Evolutionary conservation across 2,113 vertebrate species (phyloP), one percentile per base, ranked within the genome.

Genomic region (Mus pahari): DNA sequence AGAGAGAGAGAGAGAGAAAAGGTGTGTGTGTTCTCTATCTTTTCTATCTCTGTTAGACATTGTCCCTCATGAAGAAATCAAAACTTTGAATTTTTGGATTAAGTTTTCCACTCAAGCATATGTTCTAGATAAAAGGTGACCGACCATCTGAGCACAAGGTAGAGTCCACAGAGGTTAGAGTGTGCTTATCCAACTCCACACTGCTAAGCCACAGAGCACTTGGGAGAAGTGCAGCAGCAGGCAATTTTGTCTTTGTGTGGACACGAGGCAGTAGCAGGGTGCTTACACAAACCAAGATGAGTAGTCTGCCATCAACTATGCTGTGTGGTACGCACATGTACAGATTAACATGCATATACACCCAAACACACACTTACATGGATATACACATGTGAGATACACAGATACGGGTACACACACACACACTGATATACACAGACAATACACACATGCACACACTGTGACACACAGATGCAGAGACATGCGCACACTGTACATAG

Each of bases 131-230:
- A 11, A 71, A 39, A 55, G 50, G n/a, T 19, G 53, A 13, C 53
- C 3, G 19, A 39, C 50, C 39, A 24, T 36, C 13, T 77, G 12
- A 88, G 36, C 60, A n/a, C 53, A 42, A 1, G 42, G 39, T 13
- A 28, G 39, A 84, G 31, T 42, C 13, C 1, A 11, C 33, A 48
- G 3, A 45, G n/a, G 53, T 24, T 8, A 31, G 26, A 20, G 5
- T 1, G 0, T 4, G 26, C 1, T 0, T 0, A 2, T 5, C 13
- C 4, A 28, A 33, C 7, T 6, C 31, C 0, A 3, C 20, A 1
- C 3, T 3, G 62, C 84, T n/a, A 12, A 78, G 0, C 2, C 5
- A 11, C 24, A 1, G 39, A n/a, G 24, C 6, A 2, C 13, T 17
- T 31, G 5, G 8, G 36, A 58, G n/a, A 70, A 48, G 39, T 11